Base-by-base conservation (phyloP, 2,113 vertebrate species). In the Lipophrys pholis region DNA sequence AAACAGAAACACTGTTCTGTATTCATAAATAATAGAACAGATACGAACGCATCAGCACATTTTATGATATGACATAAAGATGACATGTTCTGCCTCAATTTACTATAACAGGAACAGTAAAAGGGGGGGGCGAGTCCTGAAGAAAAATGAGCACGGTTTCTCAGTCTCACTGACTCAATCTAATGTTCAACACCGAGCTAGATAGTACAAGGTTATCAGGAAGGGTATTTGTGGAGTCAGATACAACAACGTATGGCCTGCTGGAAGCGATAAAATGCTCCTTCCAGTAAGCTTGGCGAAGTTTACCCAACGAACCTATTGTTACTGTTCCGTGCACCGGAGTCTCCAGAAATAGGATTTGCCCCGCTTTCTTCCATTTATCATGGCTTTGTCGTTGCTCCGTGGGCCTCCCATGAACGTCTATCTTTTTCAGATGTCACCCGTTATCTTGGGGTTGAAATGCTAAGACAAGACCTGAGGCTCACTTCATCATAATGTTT, bases 161-260 rank as follows among this genome's bases (percentile, higher is more conserved):
- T 66, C 66, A 51, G 12, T 64, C n/a, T 52, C 58, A 62, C 43
- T 42, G 17, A 67, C 41, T 59, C 40, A 17, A 55, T 61, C 49
- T 42, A 64, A 74, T 66, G 62, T 72, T 65, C 11, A 35, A 65
- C 40, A 66, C 39, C 35, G 15, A 8, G 49, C 38, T 61, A 60
- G 46, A 72, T 53, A 74, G 41, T 15, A 50, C 58, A 72, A 85
- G 78, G 75, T 88, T 87, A 91, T 88, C 86, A 60, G 71, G 45
- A 52, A 69, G 55, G 50, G 52, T 66, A 66, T 78, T 63, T 73
- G 49, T 48, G 52, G 58, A 59, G 66, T 60, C 56, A 77, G 75
- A 84, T 77, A 76, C 8, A 45, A 61, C 30, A 73, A 76, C 73
- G 75, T 71, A 75, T 69, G 59, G 60, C 57, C 80, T 52, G 39